These are phyloP conservation scores for Mythimna albipuncta DNA, from an alignment of 2,888 invertebrate genomes.

Conservation along the genomic window DNA sequence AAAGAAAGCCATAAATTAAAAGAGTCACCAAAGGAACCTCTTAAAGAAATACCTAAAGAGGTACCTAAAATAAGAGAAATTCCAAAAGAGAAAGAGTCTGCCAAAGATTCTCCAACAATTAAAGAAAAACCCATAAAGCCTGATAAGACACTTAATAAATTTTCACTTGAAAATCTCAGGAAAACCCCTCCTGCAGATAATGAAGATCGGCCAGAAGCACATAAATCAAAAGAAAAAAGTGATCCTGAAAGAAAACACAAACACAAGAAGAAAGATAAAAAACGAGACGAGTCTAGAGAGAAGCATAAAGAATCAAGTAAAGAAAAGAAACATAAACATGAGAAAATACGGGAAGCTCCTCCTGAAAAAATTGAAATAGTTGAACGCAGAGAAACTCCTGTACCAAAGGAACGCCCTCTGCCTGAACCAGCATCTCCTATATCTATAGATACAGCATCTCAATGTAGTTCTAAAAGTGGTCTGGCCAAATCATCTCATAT, in stretches of 20 bases:
- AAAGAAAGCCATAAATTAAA: slow-evolving; percentile 89
- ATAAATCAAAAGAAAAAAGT: slow-evolving; percentile 88
- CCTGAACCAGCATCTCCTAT: slow-evolving; percentile 87
- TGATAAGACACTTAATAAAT: slow-evolving; percentile 85
- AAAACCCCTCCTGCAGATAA: slow-evolving; percentile 86
- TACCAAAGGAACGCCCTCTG: slow-evolving; percentile 80
- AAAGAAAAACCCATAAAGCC: slow-evolving; percentile 83
- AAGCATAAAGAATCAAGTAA: slow-evolving; percentile 91
- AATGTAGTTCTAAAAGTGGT: slow-evolving; percentile 88
- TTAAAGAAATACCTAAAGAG: slow-evolving; percentile 82
- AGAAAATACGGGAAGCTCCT: slow-evolving; percentile 86
- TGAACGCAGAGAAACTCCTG: slow-evolving; percentile 84
- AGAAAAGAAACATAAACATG: slow-evolving; percentile 90
- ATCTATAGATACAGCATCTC: slow-evolving; percentile 88
- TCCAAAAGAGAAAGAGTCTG: slow-evolving; percentile 75
- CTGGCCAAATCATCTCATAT: slow-evolving; percentile 80
- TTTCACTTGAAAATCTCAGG: slow-evolving; percentile 87
- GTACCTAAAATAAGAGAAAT: slow-evolving; percentile 80
- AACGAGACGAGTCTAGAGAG: slow-evolving; percentile 91
- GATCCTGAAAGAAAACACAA: slow-evolving; percentile 90
- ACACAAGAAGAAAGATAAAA: slow-evolving; percentile 93
- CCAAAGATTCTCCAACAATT: slow-evolving; percentile 78
- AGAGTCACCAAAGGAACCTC: slow-evolving; percentile 84
- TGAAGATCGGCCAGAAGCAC: slow-evolving; percentile 79
- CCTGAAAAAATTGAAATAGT: slow-evolving; percentile 88